Percentiles rank a stretch among this genome's conserved stretches.
phyloP scores from a whole-genome alignment of 2,797 vertebrate genomes.

The Cirrhinus molitorella region DNA sequence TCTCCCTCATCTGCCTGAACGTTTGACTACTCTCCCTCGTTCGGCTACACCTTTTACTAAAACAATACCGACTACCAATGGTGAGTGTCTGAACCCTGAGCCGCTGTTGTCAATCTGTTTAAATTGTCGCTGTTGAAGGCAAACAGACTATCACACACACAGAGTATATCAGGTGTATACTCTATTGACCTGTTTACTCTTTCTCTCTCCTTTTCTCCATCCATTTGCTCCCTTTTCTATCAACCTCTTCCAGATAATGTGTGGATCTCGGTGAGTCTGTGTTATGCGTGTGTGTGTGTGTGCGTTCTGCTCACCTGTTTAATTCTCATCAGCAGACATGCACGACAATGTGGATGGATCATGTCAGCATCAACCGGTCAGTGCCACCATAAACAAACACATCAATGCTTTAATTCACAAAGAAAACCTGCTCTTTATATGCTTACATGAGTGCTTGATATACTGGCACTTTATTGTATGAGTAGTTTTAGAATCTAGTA shows the following conservation, averaged over 20 bases:
- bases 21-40: background rate
- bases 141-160: constrained; percentile 52
- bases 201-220: constrained; percentile 55
- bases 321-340: constrained; percentile 63
- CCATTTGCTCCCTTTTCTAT: constrained; percentile 50
- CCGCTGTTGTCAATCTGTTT: background rate
- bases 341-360: constrained; percentile 64
- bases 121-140: background rate
- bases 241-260: constrained; percentile 56
- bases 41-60: background rate
- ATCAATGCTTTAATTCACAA: background rate
- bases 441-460: background rate
- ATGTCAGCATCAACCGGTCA: constrained; percentile 62
- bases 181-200: constrained; percentile 55
- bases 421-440: background rate
- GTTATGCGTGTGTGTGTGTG: constrained; percentile 63
- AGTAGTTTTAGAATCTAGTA: background rate
- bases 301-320: constrained; percentile 64
- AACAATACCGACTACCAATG: background rate
- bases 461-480: background rate
- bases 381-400: constrained; percentile 51
- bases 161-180: constrained; percentile 30
- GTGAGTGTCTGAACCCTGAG: constrained; percentile 33
- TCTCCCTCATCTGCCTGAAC: background rate
- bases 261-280: constrained; percentile 62